Conservation (phyloP, 1,140 invertebrate species). For the Magallana gigas region DNA sequence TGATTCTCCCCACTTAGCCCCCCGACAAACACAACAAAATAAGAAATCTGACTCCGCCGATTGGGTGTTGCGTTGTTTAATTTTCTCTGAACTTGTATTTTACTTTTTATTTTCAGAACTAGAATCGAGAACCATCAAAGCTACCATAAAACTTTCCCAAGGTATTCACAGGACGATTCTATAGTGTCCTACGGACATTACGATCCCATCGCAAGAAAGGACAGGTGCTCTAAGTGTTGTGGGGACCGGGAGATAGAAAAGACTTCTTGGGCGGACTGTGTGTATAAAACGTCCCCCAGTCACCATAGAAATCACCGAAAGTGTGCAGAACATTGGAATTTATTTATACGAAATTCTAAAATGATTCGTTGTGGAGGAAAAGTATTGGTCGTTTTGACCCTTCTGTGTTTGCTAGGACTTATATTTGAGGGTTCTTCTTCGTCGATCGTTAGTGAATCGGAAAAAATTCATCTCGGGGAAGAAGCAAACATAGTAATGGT, state of each 20-base stretch:
- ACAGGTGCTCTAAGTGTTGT: constrained; percentile 6
- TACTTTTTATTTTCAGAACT: constrained; percentile 13
- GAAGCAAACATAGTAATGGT: constrained; percentile 30
- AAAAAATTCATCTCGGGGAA: constrained; percentile 27
- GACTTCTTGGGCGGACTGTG: background rate
- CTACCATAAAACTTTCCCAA: background rate
- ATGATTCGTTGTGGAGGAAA: constrained; percentile 16
- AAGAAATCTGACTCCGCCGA: background rate
- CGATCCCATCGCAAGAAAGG: background rate
- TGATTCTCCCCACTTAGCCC: background rate
- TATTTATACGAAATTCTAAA: constrained; percentile 27
- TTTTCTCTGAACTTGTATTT: background rate
- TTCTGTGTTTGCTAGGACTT: background rate
- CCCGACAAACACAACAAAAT: constrained; percentile 17
- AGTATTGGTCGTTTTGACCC: background rate
- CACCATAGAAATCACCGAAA: background rate
- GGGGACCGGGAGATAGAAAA: background rate
- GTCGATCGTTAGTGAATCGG: background rate
- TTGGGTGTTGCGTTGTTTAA: constrained; percentile 5
- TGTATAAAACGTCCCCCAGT: background rate
- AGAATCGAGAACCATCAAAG: constrained; percentile 3
- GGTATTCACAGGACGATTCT: constrained; percentile 9
- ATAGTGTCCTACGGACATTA: constrained; percentile 25
- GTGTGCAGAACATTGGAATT: background rate
- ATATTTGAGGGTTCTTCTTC: constrained; percentile 8